Evolutionary conservation across 2,888 invertebrate genomes (phyloP).

Genomic region (Lasioglossum pauxillum): DNA sequence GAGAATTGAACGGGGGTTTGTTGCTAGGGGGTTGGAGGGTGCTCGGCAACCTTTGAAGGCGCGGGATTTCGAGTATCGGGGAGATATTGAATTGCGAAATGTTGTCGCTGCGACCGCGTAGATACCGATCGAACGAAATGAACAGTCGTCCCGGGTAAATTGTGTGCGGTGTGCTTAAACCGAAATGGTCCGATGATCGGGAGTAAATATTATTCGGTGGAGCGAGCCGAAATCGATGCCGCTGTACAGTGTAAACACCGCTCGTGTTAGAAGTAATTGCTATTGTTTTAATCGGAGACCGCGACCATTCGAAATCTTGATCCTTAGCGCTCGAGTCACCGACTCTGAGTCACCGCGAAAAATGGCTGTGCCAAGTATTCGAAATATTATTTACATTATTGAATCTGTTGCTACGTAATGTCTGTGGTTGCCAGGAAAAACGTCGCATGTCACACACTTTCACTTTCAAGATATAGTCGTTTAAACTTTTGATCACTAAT

Average conservation of each 20-base stretch:
- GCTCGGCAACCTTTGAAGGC: background rate
- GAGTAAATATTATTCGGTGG: background rate
- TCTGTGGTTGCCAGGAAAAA: too few relatives aligned
- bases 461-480: too few relatives aligned
- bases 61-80: slow-evolving; percentile 10
- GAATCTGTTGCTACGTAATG: too few relatives aligned
- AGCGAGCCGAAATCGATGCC: background rate
- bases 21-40: background rate
- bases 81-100: slow-evolving; percentile 33
- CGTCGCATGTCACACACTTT: too few relatives aligned
- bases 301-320: background rate
- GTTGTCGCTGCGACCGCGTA: slow-evolving; percentile 19
- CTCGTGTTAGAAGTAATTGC: background rate
- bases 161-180: slow-evolving; percentile 4
- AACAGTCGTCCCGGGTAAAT: background rate
- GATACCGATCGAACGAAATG: background rate
- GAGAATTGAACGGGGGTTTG: background rate
- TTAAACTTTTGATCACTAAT: too few relatives aligned
- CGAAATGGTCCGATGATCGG: background rate
- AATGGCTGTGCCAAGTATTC: too few relatives aligned
- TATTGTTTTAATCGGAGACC: background rate
- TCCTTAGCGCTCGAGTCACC: too few relatives aligned
- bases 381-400: too few relatives aligned
- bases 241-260: background rate
- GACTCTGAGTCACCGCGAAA: too few relatives aligned